Conservation (phyloP, 2,113 vertebrate species). For the Collichthys lucidus region DNA sequence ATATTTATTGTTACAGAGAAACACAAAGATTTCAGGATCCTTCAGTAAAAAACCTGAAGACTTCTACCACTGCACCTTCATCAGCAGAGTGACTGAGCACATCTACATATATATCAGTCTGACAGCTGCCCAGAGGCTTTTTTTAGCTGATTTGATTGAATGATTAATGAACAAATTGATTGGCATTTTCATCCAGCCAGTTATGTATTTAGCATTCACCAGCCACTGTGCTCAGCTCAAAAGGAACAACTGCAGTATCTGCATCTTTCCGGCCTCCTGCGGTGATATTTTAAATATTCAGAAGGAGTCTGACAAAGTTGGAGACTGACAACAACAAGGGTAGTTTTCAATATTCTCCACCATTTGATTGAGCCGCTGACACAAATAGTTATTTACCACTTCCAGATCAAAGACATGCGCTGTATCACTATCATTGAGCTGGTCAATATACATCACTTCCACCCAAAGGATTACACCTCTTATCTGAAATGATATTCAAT, state of each 20-base stretch:
- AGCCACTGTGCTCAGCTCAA: background rate
- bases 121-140: background rate
- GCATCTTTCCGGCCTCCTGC: background rate
- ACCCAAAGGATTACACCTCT: constrained; percentile 85
- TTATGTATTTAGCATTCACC: background rate
- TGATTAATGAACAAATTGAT: background rate
- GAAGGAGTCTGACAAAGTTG: constrained; percentile 40
- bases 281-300: constrained; percentile 47
- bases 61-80: background rate
- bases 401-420: constrained; percentile 64
- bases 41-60: background rate
- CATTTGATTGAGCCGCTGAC: constrained; percentile 65
- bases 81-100: background rate
- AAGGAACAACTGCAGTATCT: background rate
- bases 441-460: constrained; percentile 88
- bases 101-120: background rate
- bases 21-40: background rate
- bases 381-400: constrained; percentile 78
- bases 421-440: constrained; percentile 77
- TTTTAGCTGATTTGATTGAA: constrained; percentile 2
- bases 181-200: background rate
- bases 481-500: constrained; percentile 91
- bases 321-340: constrained; percentile 52
- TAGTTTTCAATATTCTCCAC: constrained; percentile 52
- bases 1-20: background rate